A percentile compares a stretch with the other conserved stretches of the same genome.
These are phyloP conservation scores for Mallotus villosus DNA, from an alignment of 2,797 vertebrate genomes.

Conservation along the genomic window DNA sequence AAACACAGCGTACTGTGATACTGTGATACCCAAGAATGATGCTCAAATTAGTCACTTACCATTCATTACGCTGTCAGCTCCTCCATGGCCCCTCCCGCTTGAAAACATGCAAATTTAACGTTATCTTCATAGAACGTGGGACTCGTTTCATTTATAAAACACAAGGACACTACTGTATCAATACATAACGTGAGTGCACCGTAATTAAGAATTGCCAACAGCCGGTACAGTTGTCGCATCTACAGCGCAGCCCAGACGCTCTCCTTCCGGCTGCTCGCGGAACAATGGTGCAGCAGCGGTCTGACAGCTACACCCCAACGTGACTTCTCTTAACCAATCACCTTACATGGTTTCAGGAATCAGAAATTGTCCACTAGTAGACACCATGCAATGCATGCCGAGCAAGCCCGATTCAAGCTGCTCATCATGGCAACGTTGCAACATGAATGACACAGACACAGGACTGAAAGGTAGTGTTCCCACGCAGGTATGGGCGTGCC, in stretches of 20 bases:
- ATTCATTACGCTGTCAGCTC: conserved; percentile 64
- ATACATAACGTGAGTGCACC: conserved; percentile 24
- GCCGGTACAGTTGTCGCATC: conserved; percentile 64
- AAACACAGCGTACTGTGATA: background rate
- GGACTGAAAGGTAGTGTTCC: background rate
- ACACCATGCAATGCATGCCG: background rate
- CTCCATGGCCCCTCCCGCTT: conserved; percentile 53
- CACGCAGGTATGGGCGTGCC: no score
- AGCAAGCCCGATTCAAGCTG: background rate
- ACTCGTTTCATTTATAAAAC: conserved; percentile 31
- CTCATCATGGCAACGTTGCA: background rate
- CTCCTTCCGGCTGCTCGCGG: conserved; percentile 70
- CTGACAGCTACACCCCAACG: conserved; percentile 72
- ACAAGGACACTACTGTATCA: conserved; percentile 7
- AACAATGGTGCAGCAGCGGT: conserved; percentile 80
- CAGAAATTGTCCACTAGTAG: conserved; percentile 20
- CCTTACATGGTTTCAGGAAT: conserved; percentile 18
- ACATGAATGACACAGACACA: conserved; percentile 25
- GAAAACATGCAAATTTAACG: conserved; percentile 18
- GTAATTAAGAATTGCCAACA: conserved; percentile 19
- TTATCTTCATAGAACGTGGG: conserved; percentile 25
- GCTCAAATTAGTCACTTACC: conserved; percentile 63
- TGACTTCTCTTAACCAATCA: conserved; percentile 74
- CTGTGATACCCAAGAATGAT: background rate
- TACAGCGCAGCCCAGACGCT: conserved; percentile 34